A percentile compares a stretch with the other conserved stretches of the same genome.
Conservation (phyloP, 2,113 vertebrate genomes). For the Oceanites oceanicus region DNA sequence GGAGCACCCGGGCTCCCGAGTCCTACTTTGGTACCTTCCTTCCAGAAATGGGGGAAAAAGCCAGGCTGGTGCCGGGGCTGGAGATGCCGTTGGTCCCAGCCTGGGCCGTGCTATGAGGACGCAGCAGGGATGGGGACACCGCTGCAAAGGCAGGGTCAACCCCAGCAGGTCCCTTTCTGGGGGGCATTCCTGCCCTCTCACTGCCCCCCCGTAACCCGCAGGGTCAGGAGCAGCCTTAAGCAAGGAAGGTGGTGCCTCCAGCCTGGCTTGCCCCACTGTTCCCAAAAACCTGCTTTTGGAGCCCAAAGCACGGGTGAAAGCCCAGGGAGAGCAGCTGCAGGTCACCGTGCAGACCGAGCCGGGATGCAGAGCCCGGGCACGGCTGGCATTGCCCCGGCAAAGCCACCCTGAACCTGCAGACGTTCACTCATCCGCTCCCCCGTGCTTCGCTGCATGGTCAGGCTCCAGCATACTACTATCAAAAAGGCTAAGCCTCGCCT, state of each 20-base stretch:
- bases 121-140: neutral
- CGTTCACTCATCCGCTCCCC: neutral
- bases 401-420: neutral
- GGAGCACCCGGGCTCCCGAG: neutral
- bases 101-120: neutral
- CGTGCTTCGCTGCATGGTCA: rapidly evolving
- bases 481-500: neutral
- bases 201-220: rapidly evolving
- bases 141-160: no score
- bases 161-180: neutral
- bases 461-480: neutral
- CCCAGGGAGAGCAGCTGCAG: neutral
- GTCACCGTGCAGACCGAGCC: neutral
- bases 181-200: neutral
- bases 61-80: neutral
- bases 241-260: neutral
- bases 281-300: neutral
- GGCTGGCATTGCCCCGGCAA: neutral
- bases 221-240: rapidly evolving
- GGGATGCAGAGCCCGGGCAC: rapidly evolving
- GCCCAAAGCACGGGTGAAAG: rapidly evolving
- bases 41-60: neutral
- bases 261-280: rapidly evolving
- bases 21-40: neutral
- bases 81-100: neutral